Conservation (phyloP, 2,797 vertebrate species). For the Phyllotis vaccarum region DNA sequence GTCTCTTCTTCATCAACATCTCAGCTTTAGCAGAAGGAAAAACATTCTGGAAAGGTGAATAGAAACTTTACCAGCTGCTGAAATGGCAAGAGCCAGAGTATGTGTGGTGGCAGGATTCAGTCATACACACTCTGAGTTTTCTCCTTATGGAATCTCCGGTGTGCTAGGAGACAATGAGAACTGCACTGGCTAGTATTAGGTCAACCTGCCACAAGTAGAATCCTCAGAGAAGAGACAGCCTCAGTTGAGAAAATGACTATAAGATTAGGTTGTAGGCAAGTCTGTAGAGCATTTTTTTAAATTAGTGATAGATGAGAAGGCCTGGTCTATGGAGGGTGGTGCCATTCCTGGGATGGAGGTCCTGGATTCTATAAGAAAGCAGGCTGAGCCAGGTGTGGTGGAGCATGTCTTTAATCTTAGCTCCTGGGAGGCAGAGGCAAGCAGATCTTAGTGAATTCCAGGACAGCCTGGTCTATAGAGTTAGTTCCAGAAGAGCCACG, state of each 20-base stretch:
- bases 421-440: not conserved
- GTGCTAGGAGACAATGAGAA: not conserved
- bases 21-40: not conserved
- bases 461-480: not conserved
- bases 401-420: not conserved
- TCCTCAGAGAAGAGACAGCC: not conserved
- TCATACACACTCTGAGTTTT: not conserved
- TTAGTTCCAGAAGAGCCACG: no score
- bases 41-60: not conserved
- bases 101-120: not conserved
- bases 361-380: not conserved
- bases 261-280: not conserved
- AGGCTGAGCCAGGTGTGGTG: not conserved
- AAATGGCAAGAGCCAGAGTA: not conserved
- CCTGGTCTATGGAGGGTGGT: not conserved
- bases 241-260: not conserved
- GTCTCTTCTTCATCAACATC: not conserved
- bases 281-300: not conserved
- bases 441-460: not conserved
- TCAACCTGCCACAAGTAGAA: not conserved
- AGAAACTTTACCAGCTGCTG: not conserved
- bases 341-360: not conserved
- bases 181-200: not conserved
- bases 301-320: no score
- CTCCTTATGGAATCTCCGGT: not conserved